phyloP scores from a whole-genome alignment of 2,113 vertebrate genomes.

The Silurus meridionalis region DNA sequence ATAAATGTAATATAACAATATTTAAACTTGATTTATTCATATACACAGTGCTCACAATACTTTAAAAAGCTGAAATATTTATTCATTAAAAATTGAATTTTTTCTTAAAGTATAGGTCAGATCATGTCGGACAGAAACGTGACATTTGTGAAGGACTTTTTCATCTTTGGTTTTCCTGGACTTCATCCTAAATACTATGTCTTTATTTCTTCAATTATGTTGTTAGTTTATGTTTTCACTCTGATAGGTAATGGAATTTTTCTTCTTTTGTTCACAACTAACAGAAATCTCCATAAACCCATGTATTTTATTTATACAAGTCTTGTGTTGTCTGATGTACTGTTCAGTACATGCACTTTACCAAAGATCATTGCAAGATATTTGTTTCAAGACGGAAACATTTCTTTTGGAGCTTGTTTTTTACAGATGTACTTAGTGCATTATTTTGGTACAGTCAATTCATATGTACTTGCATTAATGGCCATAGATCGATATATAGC shows the following conservation, averaged over 20 bases:
- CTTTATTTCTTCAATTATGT: constrained; percentile 50
- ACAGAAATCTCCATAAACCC: constrained; percentile 60
- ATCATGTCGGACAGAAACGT: constrained; percentile 56
- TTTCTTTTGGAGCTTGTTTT: constrained; percentile 63
- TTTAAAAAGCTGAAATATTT: not conserved
- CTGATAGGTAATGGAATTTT: constrained; percentile 50
- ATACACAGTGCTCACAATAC: not conserved
- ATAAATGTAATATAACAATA: too few relatives aligned
- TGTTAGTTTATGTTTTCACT: constrained; percentile 51
- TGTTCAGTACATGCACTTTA: constrained; percentile 58
- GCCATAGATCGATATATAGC: constrained; percentile 68
- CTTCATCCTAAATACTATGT: constrained; percentile 48
- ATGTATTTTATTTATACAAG: constrained; percentile 60
- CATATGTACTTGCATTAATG: constrained; percentile 67
- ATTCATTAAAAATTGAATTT: not conserved
- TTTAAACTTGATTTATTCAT: not conserved
- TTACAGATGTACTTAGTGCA: constrained; percentile 71
- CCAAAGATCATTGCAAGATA: constrained; percentile 67
- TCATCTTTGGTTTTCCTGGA: constrained; percentile 56
- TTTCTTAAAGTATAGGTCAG: not conserved
- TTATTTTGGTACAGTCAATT: constrained; percentile 60
- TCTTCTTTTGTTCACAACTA: constrained; percentile 29
- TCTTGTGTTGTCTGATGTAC: constrained; percentile 59
- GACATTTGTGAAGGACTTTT: constrained; percentile 55
- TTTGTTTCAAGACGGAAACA: constrained; percentile 56